Base-by-base conservation (phyloP, 2,888 invertebrate species). In the Dynastes maya region DNA sequence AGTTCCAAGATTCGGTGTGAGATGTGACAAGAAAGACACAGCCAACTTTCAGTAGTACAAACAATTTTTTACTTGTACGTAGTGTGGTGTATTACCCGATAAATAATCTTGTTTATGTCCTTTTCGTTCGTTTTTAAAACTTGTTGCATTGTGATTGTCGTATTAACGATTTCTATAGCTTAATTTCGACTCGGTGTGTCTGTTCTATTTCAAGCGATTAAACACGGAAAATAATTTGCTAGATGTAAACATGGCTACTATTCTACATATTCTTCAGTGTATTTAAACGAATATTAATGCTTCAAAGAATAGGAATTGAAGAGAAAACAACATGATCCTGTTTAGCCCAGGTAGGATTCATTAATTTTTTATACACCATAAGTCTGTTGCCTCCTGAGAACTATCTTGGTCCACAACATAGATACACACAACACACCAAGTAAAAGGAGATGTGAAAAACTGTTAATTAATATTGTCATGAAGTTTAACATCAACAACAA, bases 231-330 rank as follows among this genome's bases (percentile, higher is more conserved):
- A 74, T 71, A 74, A 74, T 77, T 79, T 77, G 77, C 77, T 79
- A 65, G 79, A 79, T 77, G 79, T 88, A 88, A 88, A 88, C 88
- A 88, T 88, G 88, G 88, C 88, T 88, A 86, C 88, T 88, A 85
- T 81, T 83, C 79, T 81, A 80, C 82, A 80, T 82, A 76, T 76
- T 77, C 80, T 79, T 80, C 80, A 76, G 77, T 81, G 79, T 77
- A 78, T 80, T 79, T 79, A 76, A 78, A 78, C 76, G 72, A 63
- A 67, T 79, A 80, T 82, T 82, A 81, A 82, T 82, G 82, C 77
- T 79, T 76, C 65, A 74, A 78, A 70, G 70, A 79, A 81, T 67
- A 65, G 80, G 64, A 64, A 78, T 78, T 78, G 77, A 67, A 78
- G 75, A 71, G 76, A 58, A 75, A 80, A 78, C 85, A 86, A 82